A percentile compares a stretch with the other conserved stretches of the same genome.
Conservation (phyloP, 2,797 vertebrate species). For the Propithecus deckenii region DNA sequence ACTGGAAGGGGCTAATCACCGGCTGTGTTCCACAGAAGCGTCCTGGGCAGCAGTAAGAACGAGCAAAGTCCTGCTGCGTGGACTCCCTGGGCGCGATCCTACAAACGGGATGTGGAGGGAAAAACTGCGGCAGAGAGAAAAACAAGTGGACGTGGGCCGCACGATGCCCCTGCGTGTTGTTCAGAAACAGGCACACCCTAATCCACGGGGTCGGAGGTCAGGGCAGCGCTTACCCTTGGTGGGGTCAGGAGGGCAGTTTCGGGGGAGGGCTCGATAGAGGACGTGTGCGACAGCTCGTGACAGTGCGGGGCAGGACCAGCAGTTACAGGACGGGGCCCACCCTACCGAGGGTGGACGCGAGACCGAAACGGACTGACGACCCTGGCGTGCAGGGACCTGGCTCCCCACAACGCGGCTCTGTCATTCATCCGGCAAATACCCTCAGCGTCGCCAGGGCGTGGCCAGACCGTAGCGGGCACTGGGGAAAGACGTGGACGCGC, state of each 20-base stretch:
- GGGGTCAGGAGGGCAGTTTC: background rate
- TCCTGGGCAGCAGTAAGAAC: background rate
- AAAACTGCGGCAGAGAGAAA: background rate
- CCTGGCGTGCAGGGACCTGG: fast-evolving
- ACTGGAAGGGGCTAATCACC: fast-evolving
- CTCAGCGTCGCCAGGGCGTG: fast-evolving
- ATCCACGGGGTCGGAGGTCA: fast-evolving
- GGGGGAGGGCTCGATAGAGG: background rate
- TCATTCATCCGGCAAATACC: too few species aligned
- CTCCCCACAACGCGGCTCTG: fast-evolving
- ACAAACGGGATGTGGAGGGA: fast-evolving
- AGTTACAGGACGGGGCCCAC: fast-evolving
- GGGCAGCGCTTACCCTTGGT: too few species aligned
- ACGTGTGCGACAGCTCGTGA: too few species aligned
- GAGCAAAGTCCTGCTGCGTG: background rate
- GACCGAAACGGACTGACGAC: fast-evolving
- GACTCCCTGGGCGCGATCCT: fast-evolving
- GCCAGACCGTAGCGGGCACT: fast-evolving
- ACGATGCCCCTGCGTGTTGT: fast-evolving
- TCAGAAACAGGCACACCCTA: background rate
- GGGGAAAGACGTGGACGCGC: fast-evolving
- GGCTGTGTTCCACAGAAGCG: too few species aligned
- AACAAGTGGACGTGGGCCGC: fast-evolving
- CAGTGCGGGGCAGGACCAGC: fast-evolving
- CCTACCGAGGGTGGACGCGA: background rate